Conservation (phyloP, 2,888 invertebrate genomes). For the Dolichopus griseipennis region DNA sequence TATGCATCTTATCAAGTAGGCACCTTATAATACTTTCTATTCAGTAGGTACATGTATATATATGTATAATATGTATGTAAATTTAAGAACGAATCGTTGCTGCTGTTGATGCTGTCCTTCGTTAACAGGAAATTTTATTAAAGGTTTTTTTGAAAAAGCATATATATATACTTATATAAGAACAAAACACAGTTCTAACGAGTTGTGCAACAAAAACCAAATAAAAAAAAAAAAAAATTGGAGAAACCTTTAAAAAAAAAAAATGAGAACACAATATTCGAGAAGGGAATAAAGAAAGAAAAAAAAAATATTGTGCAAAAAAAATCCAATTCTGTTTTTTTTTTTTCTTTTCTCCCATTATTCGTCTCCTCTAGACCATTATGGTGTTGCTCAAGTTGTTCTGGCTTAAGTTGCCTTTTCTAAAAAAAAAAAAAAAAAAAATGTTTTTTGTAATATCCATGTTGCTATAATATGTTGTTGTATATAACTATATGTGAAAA, state of each 20-base stretch:
- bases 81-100: too few species aligned
- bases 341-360: neutral
- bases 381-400: constrained; percentile 6
- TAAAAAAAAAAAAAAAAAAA: neutral
- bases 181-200: neutral
- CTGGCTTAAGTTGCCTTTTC: constrained; percentile 3
- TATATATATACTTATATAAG: too few species aligned
- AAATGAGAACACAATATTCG: neutral
- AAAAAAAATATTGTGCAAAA: neutral
- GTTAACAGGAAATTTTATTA: neutral
- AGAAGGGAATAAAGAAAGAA: neutral
- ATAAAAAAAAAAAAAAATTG: neutral
- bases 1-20: too few species aligned
- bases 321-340: neutral
- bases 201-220: neutral
- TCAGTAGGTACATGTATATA: too few species aligned
- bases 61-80: too few species aligned
- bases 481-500: neutral
- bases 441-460: too few species aligned
- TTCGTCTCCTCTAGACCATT: constrained; percentile 4
- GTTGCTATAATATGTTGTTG: too few species aligned
- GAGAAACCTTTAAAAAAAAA: neutral
- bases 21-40: too few species aligned
- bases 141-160: neutral
- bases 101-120: neutral